Base-by-base conservation (phyloP, 2,888 invertebrate genomes). In the Amiota minor region DNA sequence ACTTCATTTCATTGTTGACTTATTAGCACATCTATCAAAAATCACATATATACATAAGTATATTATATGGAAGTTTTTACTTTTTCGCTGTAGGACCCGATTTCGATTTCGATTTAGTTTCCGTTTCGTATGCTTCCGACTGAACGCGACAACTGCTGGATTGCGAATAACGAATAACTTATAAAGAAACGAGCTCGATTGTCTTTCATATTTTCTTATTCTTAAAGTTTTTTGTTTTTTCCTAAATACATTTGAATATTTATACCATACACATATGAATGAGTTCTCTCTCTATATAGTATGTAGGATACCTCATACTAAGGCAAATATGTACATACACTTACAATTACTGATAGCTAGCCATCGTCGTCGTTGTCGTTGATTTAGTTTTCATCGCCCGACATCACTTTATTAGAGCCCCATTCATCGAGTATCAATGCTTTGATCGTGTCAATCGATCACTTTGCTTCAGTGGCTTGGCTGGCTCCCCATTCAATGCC, bases 151-250 rank as follows among this genome's bases (percentile, higher is more conserved):
- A 87, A 89, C 87, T 86, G 88, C 84, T 86, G 83, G 86, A 85
- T 88, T 89, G 89, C 87, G 87, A 89, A 89, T 89, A 89, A 89
- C 87, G 87, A 89, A 89, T 89, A 89, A 89, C 87, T 82, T 75
- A 76, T 69, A 75, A 77, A 78, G 50, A 68, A 68, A 53, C 20
- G 50, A n/a, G 62, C 23, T 62, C 80, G 78, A 79, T 74, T 80
- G 77, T 78, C 35, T 53, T 53, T 80, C 74, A 71, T 77, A 78
- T 80, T 77, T 80, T 77, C 77, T 74, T 77, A 81, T 74, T 74
- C 77, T 56, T 76, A 78, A 76, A 79, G 83, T 85, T 35, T 35
- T 35, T 35, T 35, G 2, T 35, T 35, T 35, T 35, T 35, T 35
- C 35, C 78, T 77, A 76, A 83, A 80, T 81, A 81, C 83, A 82